Conservation (phyloP, 2,113 vertebrate genomes). For the Eurypyga helias region DNA sequence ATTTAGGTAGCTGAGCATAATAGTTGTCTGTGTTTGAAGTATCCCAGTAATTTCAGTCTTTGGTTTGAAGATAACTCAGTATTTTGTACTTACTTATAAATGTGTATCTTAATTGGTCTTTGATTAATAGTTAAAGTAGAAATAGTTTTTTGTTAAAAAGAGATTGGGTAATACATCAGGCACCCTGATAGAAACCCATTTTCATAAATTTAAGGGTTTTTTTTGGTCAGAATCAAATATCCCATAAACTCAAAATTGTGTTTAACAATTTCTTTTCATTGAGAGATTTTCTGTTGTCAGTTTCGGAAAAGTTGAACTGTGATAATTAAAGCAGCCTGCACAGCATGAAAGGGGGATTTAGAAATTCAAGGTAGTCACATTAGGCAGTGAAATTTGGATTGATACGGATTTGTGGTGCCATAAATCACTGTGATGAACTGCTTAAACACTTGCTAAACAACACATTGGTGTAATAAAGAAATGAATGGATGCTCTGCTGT, state of each 20-base stretch:
- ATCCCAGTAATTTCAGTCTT: background rate
- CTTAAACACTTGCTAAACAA: conserved; percentile 10
- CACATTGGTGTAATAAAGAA: background rate
- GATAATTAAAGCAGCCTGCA: conserved; percentile 18
- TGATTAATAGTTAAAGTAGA: conserved; percentile 62
- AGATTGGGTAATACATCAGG: background rate
- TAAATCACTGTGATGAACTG: conserved; percentile 23
- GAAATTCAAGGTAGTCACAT: conserved; percentile 7
- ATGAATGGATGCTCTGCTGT: background rate
- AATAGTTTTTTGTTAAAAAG: background rate
- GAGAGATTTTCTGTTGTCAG: conserved; percentile 2
- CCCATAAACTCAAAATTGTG: conserved; percentile 26
- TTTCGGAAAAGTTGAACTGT: conserved; percentile 40
- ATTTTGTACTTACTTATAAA: conserved; percentile 45
- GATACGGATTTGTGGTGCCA: background rate
- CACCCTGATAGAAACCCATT: conserved; percentile 5
- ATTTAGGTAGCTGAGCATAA: background rate
- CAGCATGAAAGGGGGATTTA: conserved; percentile 3
- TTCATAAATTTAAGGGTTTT: conserved; percentile 18
- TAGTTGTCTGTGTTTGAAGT: background rate
- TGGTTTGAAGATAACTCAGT: conserved; percentile 31
- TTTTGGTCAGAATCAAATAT: conserved; percentile 23
- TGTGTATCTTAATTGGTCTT: conserved; percentile 37
- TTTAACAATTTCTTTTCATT: conserved; percentile 48
- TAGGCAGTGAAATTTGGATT: conserved; percentile 39